Percentiles rank a stretch among this genome's conserved stretches.
phyloP scores from a whole-genome alignment of 1,140 invertebrate genomes.

The Lineus longissimus region DNA sequence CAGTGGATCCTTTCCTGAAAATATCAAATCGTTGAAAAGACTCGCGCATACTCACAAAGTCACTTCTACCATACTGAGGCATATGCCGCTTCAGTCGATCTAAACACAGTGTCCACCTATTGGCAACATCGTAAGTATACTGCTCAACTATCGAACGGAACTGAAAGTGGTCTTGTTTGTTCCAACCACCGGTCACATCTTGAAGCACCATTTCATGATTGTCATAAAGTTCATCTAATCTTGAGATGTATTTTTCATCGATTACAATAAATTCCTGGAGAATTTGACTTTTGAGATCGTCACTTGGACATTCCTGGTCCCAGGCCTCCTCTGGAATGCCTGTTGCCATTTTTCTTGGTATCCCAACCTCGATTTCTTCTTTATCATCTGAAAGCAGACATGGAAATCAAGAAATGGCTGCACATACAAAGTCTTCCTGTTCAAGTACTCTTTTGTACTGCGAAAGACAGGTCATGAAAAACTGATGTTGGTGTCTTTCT shows the following conservation, averaged over 20 bases:
- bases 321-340: conserved; percentile 50
- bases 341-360: conserved; percentile 21
- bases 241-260: conserved; percentile 43
- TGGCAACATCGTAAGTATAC: conserved; percentile 39
- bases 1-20: too few species aligned
- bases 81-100: conserved; percentile 43
- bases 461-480: too few species aligned
- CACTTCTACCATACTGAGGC: conserved; percentile 19
- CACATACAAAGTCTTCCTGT: neutral
- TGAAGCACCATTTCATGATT: conserved; percentile 29
- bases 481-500: too few species aligned
- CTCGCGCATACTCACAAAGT: too few species aligned
- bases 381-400: conserved; percentile 19
- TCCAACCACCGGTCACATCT: conserved; percentile 41
- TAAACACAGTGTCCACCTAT: conserved; percentile 38
- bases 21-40: too few species aligned
- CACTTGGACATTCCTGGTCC: conserved; percentile 44
- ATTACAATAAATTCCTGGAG: conserved; percentile 47
- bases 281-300: conserved; percentile 40
- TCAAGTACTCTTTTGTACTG: too few species aligned
- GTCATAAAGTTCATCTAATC: conserved; percentile 33
- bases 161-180: conserved; percentile 37
- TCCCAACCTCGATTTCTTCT: conserved; percentile 22
- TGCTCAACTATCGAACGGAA: conserved; percentile 43
- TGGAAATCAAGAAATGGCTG: neutral